Conservation (phyloP, 2,797 vertebrate genomes). For the Enteromius paludinosus region DNA sequence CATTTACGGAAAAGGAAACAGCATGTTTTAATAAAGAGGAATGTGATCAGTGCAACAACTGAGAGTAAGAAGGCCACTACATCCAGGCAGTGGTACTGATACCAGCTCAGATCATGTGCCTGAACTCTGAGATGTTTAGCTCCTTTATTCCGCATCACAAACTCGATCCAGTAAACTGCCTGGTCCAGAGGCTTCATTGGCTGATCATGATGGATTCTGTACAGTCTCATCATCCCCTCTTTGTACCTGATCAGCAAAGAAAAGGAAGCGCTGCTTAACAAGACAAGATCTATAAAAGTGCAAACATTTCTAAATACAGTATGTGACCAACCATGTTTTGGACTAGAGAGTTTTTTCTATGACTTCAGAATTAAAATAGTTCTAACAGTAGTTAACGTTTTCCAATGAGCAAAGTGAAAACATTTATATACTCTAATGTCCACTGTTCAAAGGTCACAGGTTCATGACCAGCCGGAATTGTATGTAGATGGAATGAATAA, state of each 20-base stretch:
- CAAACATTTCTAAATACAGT: too few relatives aligned
- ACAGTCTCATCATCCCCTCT: slow-evolving; percentile 71
- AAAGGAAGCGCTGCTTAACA: neutral
- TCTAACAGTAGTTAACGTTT: too few relatives aligned
- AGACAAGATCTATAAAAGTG: too few relatives aligned
- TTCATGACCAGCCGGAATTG: too few relatives aligned
- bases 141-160: slow-evolving; percentile 77
- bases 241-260: slow-evolving; percentile 71
- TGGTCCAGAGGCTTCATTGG: slow-evolving; percentile 72
- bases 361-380: too few relatives aligned
- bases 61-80: slow-evolving; percentile 69
- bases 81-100: slow-evolving; percentile 78
- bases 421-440: too few relatives aligned
- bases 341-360: too few relatives aligned
- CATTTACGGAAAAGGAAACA: slow-evolving; percentile 63
- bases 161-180: slow-evolving; percentile 79
- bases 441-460: too few relatives aligned
- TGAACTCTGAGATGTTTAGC: slow-evolving; percentile 75
- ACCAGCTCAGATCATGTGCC: slow-evolving; percentile 72
- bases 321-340: too few relatives aligned
- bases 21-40: slow-evolving; percentile 64
- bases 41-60: slow-evolving; percentile 54
- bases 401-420: too few relatives aligned
- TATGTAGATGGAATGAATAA: too few relatives aligned
- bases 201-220: slow-evolving; percentile 75